Base-by-base conservation (phyloP, 2,888 invertebrate species). In the Eupithecia pulchellata region DNA sequence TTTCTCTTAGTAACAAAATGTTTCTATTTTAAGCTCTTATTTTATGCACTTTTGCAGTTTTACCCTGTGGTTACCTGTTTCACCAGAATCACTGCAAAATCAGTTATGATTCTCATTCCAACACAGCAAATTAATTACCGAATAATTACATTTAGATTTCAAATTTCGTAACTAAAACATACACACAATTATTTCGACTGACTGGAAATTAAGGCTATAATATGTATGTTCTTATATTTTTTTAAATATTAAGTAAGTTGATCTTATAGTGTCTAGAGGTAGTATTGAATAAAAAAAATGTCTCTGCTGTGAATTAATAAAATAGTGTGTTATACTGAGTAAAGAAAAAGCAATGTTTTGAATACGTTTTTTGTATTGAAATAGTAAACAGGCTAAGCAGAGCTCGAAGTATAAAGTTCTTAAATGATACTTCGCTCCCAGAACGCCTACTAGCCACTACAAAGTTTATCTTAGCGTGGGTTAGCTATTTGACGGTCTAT, bases 81-180 rank as follows among this genome's bases (percentile, higher is more conserved):
- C 14, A 27, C 14, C 27, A 27, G 14, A 14, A n/a, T 29, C n/a
- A 25, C 1, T 11, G 14, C 69, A 69, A 68, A 76, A 70, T 73
- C 69, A 64, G 64, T 68, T 70, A 65, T 58, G 57, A 68, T 67
- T 62, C 61, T 58, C 39, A 52, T 70, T 70, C 68, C 63, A 68
- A 63, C 68, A 66, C 63, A 68, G 20, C 62, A 68, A 65, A 62
- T 29, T 65, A 57, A 65, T 63, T 52, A 47, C 9, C 25, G 42
- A 62, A 55, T 58, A 42, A 68, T 42, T 65, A 20, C n/a, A 65
- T 68, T 62, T 62, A 9, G 27, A 64, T 61, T 71, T 57, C 9
- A 55, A 25, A 42, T 27, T 57, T 57, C 29, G 29, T 57, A 27
- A 57, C 29, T 29, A 11, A 57, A 57, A 57, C 42, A 13, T 34